Evolutionary conservation across 2,113 vertebrate genomes (phyloP).

Genomic region (Caloenas nicobarica): DNA sequence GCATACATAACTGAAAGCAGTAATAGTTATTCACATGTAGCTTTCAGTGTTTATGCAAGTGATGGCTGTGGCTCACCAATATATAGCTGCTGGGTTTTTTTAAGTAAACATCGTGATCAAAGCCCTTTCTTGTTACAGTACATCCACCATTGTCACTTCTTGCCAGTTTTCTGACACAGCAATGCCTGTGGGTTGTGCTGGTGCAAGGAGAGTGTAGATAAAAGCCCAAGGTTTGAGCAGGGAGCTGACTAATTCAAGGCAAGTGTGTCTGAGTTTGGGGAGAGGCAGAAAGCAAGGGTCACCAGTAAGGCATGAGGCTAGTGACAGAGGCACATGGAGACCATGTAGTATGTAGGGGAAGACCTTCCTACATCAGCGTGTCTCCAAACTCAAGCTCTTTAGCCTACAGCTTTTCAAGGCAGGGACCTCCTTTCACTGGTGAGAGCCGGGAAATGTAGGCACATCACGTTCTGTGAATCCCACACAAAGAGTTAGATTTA

Average conservation of each 20-base stretch:
- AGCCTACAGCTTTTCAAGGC: background rate
- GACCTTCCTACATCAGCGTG: background rate
- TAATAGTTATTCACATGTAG: background rate
- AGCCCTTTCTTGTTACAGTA: background rate
- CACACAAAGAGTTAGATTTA: background rate
- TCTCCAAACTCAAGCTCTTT: background rate
- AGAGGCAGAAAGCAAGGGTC: background rate
- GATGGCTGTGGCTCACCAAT: background rate
- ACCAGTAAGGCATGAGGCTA: background rate
- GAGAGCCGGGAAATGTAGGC: background rate
- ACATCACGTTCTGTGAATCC: background rate
- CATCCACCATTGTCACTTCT: background rate
- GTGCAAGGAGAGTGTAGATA: fast-evolving
- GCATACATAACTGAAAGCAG: background rate
- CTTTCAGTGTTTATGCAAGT: background rate
- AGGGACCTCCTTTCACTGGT: background rate
- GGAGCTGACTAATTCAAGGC: background rate
- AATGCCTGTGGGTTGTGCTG: background rate
- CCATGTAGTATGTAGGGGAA: background rate
- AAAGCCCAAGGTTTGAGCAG: background rate
- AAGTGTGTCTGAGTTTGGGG: background rate
- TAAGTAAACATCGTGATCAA: background rate
- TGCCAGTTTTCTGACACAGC: background rate
- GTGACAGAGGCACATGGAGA: background rate
- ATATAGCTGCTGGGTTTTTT: background rate